Base-by-base conservation (phyloP, 2,113 vertebrate genomes). In the Heteronetta atricapilla region DNA sequence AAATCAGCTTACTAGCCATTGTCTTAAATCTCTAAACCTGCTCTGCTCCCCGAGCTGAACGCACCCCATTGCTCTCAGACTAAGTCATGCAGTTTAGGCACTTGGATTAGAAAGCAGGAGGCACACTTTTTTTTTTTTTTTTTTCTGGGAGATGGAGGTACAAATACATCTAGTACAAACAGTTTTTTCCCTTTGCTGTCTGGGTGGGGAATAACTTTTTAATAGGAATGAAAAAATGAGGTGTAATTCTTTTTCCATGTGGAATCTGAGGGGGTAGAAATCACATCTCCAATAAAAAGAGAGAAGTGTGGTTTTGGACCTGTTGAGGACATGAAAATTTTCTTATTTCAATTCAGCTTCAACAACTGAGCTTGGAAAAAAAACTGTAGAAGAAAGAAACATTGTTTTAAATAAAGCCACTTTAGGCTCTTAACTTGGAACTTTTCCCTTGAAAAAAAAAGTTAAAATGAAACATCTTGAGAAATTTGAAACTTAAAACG, bases 361-460 rank as follows among this genome's bases (percentile, higher is more conserved):
- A 86, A 63, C 60, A 93, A 64, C 83, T 55, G 56, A 96, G 46
- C 69, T 75, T 78, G 82, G 75, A 17, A 34, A 48, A 69, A 85
- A 75, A 69, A 19, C 28, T 33, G 46, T 52, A 50, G 58, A 92
- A 96, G 76, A 96, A 96, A 95, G 79, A 83, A 81, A 67, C 64
- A 52, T 83, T 94, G 64, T 95, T 88, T 94, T 75, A 94, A 81
- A 70, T 63, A 18, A 94, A 94, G 44, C 73, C 38, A 19, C 82
- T 93, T 88, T 31, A 34, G 67, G 34, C 75, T 75, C 56, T 80
- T 59, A 90, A 75, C 29, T 81, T 93, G 90, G 93, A 94, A 21
- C 7, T 33, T 86, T 69, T 79, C 53, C 52, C 58, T 75, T 88
- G 53, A 91, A 38, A 91, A n/a, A 83, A 95, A 94, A 83, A 11